Base-by-base conservation (phyloP, 2,888 invertebrate genomes). In the Phalera bucephala region DNA sequence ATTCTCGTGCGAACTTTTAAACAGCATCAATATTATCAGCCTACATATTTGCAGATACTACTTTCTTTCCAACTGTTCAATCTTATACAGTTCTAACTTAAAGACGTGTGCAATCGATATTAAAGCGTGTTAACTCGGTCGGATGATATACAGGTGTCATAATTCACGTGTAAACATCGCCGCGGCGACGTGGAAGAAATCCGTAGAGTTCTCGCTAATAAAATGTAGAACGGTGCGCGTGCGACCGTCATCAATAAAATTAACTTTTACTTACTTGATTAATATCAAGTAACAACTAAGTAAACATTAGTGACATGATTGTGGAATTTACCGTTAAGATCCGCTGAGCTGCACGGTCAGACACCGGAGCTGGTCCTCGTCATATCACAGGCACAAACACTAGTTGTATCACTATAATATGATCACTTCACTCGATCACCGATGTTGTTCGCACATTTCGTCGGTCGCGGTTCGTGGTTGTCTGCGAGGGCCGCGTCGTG, bases 251-350 rank as follows among this genome's bases (percentile, higher is more conserved):
- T 45, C 47, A 21, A 25, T 48, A 33, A 15, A 35, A 43, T 33
- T 36, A 36, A 50, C 34, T 26, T 43, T 15, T 12, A 22, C 15
- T 31, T 29, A 43, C 40, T 30, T 37, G 33, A 42, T 27, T 34
- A 33, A 36, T 27, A 27, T 25, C 12, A 25, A 8, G 27, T 31
- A 46, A 36, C 52, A 56, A 55, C 65, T 64, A 71, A 58, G 80
- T 85, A 85, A 87, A 86, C 85, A 85, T 65, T 71, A 79, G 78
- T 81, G 77, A 76, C 64, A 72, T 57, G 68, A 80, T 72, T 60
- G 65, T 54, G 61, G 77, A 69, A 80, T 79, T 88, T 89, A 88
- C 89, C 89, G 89, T 88, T 89, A 87, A 71, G 80, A 83, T 84
- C 85, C 78, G 77, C 74, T 70, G 72, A 52, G 64, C 66, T 59